Evolutionary conservation across 2,113 vertebrate genomes (phyloP), one percentile per base, ranked within the genome.

Genomic region (Pelvicachromis taeniatus): DNA sequence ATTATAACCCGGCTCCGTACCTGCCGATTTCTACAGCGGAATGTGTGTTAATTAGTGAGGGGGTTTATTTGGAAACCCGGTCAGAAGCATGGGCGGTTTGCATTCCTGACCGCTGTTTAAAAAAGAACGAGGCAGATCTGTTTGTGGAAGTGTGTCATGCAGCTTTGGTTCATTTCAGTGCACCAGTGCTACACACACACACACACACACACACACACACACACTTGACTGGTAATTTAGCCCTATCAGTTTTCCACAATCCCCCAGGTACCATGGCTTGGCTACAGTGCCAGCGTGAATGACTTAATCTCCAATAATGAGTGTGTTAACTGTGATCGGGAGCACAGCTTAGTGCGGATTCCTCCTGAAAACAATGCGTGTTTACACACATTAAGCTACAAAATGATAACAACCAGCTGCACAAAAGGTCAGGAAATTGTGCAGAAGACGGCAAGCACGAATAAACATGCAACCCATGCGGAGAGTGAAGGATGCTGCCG

Each of bases 251-350:
- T 85, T 68, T 59, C 58, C 70, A 58, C 77, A 84, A 88, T 77
- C 52, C 87, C 84, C 50, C 80, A 78, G 87, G 78, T 92, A 77
- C 53, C 68, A 31, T 29, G 73, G 70, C 45, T 87, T 50, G 85
- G 79, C 87, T 52, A n/a, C 58, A 75, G 40, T 82, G 50, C 65
- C 82, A 79, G 52, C 42, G 33, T 61, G 63, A 81, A 77, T 19
- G 81, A 89, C 82, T 81, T 84, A 80, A 75, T 84, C 84, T 85
- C 73, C 29, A 86, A 70, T 84, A 89, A 86, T 83, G 80, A 84
- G 4, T 26, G 63, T 65, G 54, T 82, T 73, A 75, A 82, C 23
- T 2, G 73, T 53, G 53, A 80, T 65, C 61, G 53, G 77, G 58
- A 61, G 68, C 58, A 6, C 59, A 23, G 54, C 65, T 85, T 87